A percentile compares a stretch with the other conserved stretches of the same genome.
phyloP scores from a whole-genome alignment of 2,888 invertebrate species.

The Galeopsomyia nigrocyanea region DNA sequence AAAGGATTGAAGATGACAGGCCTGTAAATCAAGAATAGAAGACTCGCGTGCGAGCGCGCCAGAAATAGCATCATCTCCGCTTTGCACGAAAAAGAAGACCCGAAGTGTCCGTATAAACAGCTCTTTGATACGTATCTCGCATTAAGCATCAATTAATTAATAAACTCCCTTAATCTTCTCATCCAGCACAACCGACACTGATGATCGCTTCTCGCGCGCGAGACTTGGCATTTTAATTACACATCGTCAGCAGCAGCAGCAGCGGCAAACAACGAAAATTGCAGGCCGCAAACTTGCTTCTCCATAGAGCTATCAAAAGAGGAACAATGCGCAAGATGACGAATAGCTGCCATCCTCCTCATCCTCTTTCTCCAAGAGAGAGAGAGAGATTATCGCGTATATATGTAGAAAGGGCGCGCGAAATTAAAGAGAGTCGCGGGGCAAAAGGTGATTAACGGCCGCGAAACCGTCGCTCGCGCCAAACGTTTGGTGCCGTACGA shows the following conservation, averaged over 20 bases:
- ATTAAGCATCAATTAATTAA: conserved; percentile 38
- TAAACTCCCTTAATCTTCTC: background rate
- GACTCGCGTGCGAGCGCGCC: too few relatives aligned
- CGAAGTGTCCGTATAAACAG: too few relatives aligned
- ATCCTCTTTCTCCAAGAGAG: background rate
- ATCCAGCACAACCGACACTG: background rate
- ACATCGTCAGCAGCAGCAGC: background rate
- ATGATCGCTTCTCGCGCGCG: background rate
- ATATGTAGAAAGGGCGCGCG: background rate
- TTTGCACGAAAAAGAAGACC: too few relatives aligned
- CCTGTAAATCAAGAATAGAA: background rate
- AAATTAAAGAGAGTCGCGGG: background rate
- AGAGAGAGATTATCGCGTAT: background rate
- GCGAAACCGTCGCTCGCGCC: background rate
- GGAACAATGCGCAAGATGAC: conserved; percentile 37
- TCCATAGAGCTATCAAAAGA: conserved; percentile 23
- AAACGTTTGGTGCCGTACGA: too few relatives aligned
- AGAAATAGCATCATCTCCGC: too few relatives aligned
- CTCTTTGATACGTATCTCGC: too few relatives aligned
- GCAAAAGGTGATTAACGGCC: conserved; percentile 35
- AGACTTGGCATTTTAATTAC: conserved; percentile 42
- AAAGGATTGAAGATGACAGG: background rate
- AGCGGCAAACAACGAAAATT: conserved; percentile 37
- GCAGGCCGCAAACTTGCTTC: conserved; percentile 19
- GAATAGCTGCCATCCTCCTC: conserved; percentile 30